phyloP scores from a whole-genome alignment of 1,140 invertebrate genomes.

The Tetraneura akinire region DNA sequence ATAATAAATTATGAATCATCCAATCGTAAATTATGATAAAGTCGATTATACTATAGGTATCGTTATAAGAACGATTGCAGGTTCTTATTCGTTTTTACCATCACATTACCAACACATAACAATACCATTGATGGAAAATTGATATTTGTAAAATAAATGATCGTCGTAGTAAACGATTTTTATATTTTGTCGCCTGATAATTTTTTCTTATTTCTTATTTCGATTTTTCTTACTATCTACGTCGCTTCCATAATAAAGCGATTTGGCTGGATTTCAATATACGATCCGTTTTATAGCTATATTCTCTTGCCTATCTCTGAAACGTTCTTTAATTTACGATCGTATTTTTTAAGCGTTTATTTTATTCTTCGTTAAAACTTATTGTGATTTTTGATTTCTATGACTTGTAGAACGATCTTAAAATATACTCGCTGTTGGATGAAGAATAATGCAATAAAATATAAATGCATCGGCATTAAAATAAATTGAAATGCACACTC shows the following conservation, averaged over 20 bases:
- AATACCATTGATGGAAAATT: background rate
- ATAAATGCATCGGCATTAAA: slow-evolving; percentile 13
- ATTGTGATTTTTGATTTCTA: slow-evolving; percentile 26
- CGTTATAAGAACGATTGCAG: too few relatives aligned
- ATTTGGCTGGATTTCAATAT: slow-evolving; percentile 48
- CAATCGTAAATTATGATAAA: too few relatives aligned
- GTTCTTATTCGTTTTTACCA: background rate
- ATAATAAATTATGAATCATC: too few relatives aligned
- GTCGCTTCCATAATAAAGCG: slow-evolving; percentile 33
- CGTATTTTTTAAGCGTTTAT: background rate
- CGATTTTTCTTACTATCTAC: slow-evolving; percentile 23
- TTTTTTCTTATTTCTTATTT: slow-evolving; percentile 24
- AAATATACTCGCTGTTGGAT: background rate
- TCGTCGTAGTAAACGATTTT: background rate
- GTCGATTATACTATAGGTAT: too few relatives aligned
- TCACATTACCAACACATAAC: background rate
- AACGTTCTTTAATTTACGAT: slow-evolving; percentile 43
- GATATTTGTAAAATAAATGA: background rate
- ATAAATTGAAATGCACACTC: slow-evolving; percentile 5
- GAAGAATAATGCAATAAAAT: background rate
- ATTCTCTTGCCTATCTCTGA: background rate
- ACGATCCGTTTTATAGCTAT: slow-evolving; percentile 49
- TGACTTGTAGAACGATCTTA: slow-evolving; percentile 4
- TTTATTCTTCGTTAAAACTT: slow-evolving; percentile 24
- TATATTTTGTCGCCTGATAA: background rate